phyloP scores from a whole-genome alignment of 2,888 invertebrate species.

The Plagodis pulveraria region DNA sequence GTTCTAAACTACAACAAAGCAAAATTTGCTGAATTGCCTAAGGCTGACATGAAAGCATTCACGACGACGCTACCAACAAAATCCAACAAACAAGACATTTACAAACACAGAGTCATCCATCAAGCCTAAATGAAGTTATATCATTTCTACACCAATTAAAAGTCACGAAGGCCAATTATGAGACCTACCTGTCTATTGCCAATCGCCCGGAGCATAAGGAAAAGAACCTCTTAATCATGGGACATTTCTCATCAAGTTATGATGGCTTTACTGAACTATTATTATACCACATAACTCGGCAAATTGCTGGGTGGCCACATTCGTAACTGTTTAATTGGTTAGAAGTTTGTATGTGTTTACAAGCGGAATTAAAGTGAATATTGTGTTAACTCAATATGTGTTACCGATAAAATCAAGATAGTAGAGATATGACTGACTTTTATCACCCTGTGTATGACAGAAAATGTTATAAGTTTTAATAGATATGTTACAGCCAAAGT shows the following conservation, averaged over 20 bases:
- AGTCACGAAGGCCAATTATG: slow-evolving; percentile 3
- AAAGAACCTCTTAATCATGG: slow-evolving; percentile 31
- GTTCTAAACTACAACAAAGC: too few species aligned
- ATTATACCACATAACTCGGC: slow-evolving; percentile 28
- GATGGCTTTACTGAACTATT: slow-evolving; percentile 29
- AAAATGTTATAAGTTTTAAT: too few species aligned
- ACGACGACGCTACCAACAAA: background rate
- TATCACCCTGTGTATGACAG: too few species aligned
- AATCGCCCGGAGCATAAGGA: slow-evolving; percentile 12
- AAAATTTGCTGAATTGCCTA: too few species aligned
- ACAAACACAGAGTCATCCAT: slow-evolving; percentile 19
- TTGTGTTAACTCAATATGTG: background rate
- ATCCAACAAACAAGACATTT: slow-evolving; percentile 1
- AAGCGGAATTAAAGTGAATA: background rate
- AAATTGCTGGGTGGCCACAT: slow-evolving; percentile 22
- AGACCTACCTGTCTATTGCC: slow-evolving; percentile 1
- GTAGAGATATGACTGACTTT: too few species aligned
- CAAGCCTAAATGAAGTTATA: slow-evolving; percentile 35
- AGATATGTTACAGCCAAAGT: too few species aligned
- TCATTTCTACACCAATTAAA: slow-evolving; percentile 28
- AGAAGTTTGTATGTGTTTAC: slow-evolving; percentile 12
- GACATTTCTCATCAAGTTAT: slow-evolving; percentile 33
- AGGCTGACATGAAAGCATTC: too few species aligned
- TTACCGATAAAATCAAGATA: background rate
- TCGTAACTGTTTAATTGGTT: slow-evolving; percentile 21